Evolutionary conservation across 1,140 invertebrate genomes (phyloP).

Genomic region (Cherax destructor): DNA sequence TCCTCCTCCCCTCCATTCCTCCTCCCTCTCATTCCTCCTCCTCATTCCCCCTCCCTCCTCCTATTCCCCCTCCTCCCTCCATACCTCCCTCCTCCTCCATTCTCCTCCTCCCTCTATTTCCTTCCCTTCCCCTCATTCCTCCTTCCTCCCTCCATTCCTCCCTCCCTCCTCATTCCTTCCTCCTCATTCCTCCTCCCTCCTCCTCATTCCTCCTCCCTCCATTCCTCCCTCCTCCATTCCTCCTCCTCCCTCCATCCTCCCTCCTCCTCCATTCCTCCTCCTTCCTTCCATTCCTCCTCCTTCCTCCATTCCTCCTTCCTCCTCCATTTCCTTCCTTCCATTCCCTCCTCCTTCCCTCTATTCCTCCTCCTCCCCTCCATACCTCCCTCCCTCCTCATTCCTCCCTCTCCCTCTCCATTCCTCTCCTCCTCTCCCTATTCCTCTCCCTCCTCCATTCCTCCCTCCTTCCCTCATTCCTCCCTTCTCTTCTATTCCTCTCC

Average conservation of each 20-base stretch:
- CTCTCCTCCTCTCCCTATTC: too few species aligned
- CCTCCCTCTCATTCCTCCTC: too few species aligned
- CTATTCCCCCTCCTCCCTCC: too few species aligned
- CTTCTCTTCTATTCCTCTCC: too few species aligned
- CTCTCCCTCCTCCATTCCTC: background rate
- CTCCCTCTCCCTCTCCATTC: too few species aligned
- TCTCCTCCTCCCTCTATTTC: background rate
- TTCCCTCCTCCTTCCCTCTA: too few species aligned
- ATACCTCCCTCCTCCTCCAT: background rate
- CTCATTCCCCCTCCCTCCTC: background rate
- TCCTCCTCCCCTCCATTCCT: too few species aligned
- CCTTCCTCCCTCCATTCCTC: background rate
- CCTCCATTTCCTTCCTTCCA: background rate
- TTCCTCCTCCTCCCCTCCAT: background rate
- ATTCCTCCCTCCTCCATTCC: background rate
- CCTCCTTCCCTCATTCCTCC: background rate
- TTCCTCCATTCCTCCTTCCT: background rate
- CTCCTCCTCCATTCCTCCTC: too few species aligned
- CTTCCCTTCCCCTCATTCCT: too few species aligned
- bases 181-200: background rate
- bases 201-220: background rate
- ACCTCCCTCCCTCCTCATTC: too few species aligned
- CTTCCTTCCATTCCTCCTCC: background rate
- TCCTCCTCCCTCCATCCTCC: background rate
- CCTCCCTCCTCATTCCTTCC: too few species aligned